Evolutionary conservation across 2,888 invertebrate genomes (phyloP), one percentile per base, ranked within the genome.

Genomic region (Drosophila robusta): DNA sequence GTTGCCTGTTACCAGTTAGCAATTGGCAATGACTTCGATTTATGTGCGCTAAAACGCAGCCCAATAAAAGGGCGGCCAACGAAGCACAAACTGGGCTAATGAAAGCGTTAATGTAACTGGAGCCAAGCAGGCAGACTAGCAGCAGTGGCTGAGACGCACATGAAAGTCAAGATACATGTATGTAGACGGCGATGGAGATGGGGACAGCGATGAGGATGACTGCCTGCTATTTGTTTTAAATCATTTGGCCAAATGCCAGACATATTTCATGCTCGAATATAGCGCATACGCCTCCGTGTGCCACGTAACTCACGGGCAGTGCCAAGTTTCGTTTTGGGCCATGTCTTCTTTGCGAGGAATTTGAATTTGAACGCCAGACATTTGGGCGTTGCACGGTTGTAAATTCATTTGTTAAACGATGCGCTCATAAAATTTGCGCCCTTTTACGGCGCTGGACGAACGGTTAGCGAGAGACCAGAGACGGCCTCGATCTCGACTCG

Each of bases 401-500:
- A 92, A 92, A 92, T 92, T 92, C 92, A 92, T 92, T 92, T 92
- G 91, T 91, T 92, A 92, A 92, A 92, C 90, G 92, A 92, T 90
- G 90, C 87, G 90, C 91, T 91, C 92, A 91, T 92, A 92, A 91
- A 92, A 91, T 90, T 91, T 89, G 87, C 77, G 82, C 79, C 82
- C 75, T 77, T 72, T 81, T 79, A 73, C 65, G 75, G 73, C 71
- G 42, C 70, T 68, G 61, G 16, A 44, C 64, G 65, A 26, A 38
- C 24, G 32, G 24, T 34, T 14, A 32, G 41, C 29, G 29, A 18
- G 18, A 18, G 18, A 18, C 26, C 49, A 44, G 47, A 67, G 45
- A 39, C 38, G 34, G 51, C 46, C 63, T 50, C 56, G 51, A 63
- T 63, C 75, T 64, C 54, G 46, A 47, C 52, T 71, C 47, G 22